Evolutionary conservation across 1,140 invertebrate species (phyloP).

Genomic region (Aphis craccivora): DNA sequence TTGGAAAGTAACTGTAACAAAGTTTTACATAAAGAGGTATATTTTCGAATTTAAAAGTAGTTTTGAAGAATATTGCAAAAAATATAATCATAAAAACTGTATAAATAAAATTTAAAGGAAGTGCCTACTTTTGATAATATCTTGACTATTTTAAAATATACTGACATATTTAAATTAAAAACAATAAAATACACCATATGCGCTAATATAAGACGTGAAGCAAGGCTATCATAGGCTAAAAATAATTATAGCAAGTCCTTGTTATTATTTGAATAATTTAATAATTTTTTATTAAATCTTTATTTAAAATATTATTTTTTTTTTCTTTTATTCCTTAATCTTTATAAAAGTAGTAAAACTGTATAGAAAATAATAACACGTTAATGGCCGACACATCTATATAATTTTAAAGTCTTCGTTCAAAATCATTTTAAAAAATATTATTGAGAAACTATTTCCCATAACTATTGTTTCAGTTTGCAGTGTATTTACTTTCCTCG

Average conservation of each 20-base stretch:
- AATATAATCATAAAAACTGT: too few relatives aligned
- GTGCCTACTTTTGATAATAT: too few relatives aligned
- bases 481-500: not conserved
- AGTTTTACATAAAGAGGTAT: too few relatives aligned
- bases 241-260: not conserved
- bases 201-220: too few relatives aligned
- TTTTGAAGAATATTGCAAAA: too few relatives aligned
- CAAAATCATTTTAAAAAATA: not conserved
- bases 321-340: not conserved
- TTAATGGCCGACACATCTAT: not conserved
- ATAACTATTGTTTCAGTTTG: not conserved
- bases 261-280: not conserved
- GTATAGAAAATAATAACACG: not conserved
- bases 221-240: too few relatives aligned
- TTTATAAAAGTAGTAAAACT: not conserved
- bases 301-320: not conserved
- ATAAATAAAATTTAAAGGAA: too few relatives aligned
- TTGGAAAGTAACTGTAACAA: too few relatives aligned
- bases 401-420: not conserved
- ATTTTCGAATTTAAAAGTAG: too few relatives aligned
- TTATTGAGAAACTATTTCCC: not conserved
- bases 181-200: too few relatives aligned
- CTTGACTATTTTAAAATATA: too few relatives aligned
- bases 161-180: too few relatives aligned
- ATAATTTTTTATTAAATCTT: not conserved